Percentiles rank a stretch among this genome's conserved stretches.
These are phyloP conservation scores for Trachops cirrhosus DNA, from an alignment of 2,797 vertebrate species.

Conservation along the genomic window DNA sequence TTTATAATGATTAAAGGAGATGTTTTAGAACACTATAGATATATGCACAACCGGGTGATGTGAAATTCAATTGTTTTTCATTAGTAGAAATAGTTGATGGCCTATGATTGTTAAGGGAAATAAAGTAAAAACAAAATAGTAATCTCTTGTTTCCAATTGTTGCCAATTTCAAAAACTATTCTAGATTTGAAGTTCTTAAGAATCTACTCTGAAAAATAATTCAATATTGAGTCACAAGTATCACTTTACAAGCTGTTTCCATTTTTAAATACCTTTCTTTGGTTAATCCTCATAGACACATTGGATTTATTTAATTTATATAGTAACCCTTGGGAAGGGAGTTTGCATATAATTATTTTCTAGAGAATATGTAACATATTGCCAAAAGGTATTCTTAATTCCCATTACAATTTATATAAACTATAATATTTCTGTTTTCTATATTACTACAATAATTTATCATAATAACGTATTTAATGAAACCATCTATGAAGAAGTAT, in stretches of 20 bases:
- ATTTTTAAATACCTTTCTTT: neutral
- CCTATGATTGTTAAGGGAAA: conserved; percentile 3
- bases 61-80: neutral
- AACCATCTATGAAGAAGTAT: neutral
- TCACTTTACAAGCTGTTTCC: neutral
- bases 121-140: conserved; percentile 1
- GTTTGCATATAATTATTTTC: conserved; percentile 23
- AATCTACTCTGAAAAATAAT: neutral
- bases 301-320: conserved; percentile 40
- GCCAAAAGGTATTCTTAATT: conserved; percentile 10
- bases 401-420: neutral
- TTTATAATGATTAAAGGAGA: conserved; percentile 1
- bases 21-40: neutral
- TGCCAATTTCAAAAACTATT: neutral
- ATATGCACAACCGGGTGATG: neutral
- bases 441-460: neutral
- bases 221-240: neutral
- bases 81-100: neutral
- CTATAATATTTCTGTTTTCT: neutral
- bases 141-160: neutral
- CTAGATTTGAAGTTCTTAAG: neutral
- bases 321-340: neutral
- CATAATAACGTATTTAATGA: neutral
- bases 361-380: neutral
- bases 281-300: neutral